Conservation (phyloP, 1,140 invertebrate genomes). For the Trinorchestia longiramus region DNA sequence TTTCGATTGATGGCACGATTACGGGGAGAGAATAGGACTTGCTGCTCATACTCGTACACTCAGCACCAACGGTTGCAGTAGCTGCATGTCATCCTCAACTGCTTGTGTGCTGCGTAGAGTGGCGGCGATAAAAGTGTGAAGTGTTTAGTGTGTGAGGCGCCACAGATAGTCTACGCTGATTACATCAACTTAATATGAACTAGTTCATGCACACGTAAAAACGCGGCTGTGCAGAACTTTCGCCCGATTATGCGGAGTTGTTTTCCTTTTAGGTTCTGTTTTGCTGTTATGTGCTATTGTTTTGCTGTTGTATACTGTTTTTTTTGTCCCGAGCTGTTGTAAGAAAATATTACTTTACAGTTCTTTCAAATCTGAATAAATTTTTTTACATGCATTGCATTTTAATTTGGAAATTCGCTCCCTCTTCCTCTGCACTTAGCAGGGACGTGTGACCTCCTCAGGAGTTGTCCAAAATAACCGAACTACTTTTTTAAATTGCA, state of each 20-base stretch:
- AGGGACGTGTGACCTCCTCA: no score
- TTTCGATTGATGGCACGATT: no score
- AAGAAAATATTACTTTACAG: background rate
- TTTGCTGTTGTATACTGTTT: background rate
- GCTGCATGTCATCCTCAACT: background rate
- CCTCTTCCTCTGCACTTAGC: no score
- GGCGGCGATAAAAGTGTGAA: background rate
- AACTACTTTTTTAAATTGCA: no score
- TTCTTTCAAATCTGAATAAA: background rate
- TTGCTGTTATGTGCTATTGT: background rate
- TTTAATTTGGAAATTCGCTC: no score
- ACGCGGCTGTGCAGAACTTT: background rate
- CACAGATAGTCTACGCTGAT: background rate
- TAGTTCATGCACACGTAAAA: background rate
- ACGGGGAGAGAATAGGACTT: no score
- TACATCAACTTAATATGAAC: background rate
- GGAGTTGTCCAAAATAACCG: no score
- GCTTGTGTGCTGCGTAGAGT: background rate
- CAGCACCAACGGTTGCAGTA: no score
- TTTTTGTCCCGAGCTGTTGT: background rate
- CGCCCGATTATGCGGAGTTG: no score
- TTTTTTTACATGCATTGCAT: no score
- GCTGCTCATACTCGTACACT: no score
- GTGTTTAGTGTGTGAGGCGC: background rate
- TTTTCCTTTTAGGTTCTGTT: no score